Evolutionary conservation across 2,113 vertebrate species (phyloP), one percentile per base, ranked within the genome.

Genomic region (Python bivittatus): DNA sequence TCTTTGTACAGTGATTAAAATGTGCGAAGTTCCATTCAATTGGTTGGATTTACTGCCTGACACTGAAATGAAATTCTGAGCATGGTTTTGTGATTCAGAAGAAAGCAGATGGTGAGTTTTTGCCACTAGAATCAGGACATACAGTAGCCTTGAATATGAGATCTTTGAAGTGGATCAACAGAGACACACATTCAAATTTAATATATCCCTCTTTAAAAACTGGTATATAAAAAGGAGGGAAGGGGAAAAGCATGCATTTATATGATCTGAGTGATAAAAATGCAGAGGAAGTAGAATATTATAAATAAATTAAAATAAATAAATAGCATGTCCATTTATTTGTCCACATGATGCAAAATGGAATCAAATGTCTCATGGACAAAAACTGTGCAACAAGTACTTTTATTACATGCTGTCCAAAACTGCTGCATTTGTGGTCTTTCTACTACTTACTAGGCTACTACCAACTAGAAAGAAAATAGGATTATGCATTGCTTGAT

Each of bases 1-100:
- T 91, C 86, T 91, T 93, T 33, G 57, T 56, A 68, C 58, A 88
- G 20, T 89, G 86, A 56, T 93, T 91, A 57, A 88, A 89, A 88
- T 27, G 48, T 68, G 52, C 54, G 52, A 79, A 89, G 87, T 84
- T 84, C 48, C 68, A 64, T 88, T 64, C 44, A 93, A n/a, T 88
- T 84, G 52, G 79, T 2, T 89, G 57, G 92, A 90, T 87, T 90
- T 90, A 52, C 53, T 90, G 86, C 72, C 48, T 33, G 29, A 56
- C 25, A 68, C 11, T 84, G 58, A 84, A 93, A 91, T 61, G 89
- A 88, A 91, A 91, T 48, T 84, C n/a, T 54, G n/a, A 13, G 2
- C 12, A 84, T 88, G 64, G 25, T 13, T n/a, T 29, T 93, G 42
- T 33, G 17, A 29, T 48, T 95, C 57, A 72, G 93, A 48, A 4